Conservation (phyloP, 2,888 invertebrate genomes). For the Dynastes maya region DNA sequence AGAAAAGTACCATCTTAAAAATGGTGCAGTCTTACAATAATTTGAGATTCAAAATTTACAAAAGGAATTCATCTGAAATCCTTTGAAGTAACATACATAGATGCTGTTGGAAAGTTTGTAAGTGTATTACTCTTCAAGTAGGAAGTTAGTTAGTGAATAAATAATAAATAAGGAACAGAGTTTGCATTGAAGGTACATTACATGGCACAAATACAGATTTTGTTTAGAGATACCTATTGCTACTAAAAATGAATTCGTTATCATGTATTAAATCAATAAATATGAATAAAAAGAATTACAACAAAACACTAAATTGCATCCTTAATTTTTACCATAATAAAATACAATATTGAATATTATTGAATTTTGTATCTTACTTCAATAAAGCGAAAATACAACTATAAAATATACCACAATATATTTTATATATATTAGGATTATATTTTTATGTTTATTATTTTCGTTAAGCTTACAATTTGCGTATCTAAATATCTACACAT, state of each 20-base stretch:
- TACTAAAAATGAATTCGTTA: conserved; percentile 1
- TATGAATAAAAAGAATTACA: background rate
- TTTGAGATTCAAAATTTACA: conserved; percentile 40
- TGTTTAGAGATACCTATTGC: conserved; percentile 1
- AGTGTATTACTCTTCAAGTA: background rate
- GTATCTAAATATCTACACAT: conserved; percentile 50
- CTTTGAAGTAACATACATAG: background rate
- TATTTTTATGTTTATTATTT: conserved; percentile 34
- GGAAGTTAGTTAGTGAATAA: background rate
- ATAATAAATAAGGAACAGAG: conserved; percentile 34
- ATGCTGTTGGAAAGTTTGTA: background rate
- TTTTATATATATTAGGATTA: conserved; percentile 37
- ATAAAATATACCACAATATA: conserved; percentile 39
- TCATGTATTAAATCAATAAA: background rate
- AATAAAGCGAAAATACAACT: conserved; percentile 31
- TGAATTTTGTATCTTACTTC: conserved; percentile 7
- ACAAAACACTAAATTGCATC: conserved; percentile 2
- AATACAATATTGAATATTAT: conserved; percentile 28
- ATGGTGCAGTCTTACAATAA: conserved; percentile 57
- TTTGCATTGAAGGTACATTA: conserved; percentile 15
- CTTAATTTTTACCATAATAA: conserved; percentile 20
- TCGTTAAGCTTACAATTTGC: conserved; percentile 40
- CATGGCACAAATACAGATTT: conserved; percentile 40
- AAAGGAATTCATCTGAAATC: background rate
- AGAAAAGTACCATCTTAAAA: conserved; percentile 54